Conservation (phyloP, 2,797 vertebrate genomes). For the Lithobates pipiens region DNA sequence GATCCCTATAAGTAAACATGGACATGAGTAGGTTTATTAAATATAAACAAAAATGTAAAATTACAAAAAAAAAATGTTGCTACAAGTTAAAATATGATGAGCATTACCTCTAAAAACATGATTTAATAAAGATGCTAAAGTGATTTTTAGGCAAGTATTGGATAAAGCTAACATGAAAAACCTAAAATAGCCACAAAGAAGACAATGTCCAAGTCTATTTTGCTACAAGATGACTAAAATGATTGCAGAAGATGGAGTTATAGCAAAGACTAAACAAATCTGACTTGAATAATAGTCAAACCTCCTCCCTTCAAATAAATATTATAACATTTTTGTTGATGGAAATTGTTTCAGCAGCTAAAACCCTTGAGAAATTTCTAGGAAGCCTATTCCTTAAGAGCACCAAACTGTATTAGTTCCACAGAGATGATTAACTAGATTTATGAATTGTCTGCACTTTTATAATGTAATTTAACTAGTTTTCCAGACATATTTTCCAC, state of each 20-base stretch:
- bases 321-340: constrained; percentile 56
- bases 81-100: background rate
- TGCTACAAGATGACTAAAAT: background rate
- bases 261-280: constrained; percentile 31
- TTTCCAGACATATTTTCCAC: constrained; percentile 58
- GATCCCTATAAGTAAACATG: too few relatives aligned
- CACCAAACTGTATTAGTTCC: constrained; percentile 56
- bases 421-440: constrained; percentile 60
- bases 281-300: constrained; percentile 22
- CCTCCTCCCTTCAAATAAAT: constrained; percentile 46
- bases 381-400: constrained; percentile 53
- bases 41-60: background rate
- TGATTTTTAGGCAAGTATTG: background rate
- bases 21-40: too few relatives aligned
- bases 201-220: background rate
- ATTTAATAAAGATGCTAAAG: background rate
- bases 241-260: background rate
- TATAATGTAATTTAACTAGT: constrained; percentile 55
- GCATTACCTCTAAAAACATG: background rate
- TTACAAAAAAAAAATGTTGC: background rate
- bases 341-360: constrained; percentile 54
- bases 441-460: constrained; percentile 58
- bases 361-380: constrained; percentile 57
- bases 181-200: background rate
- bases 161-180: background rate